Conservation (phyloP, 2,888 invertebrate genomes). For the Drosophila rubida region DNA sequence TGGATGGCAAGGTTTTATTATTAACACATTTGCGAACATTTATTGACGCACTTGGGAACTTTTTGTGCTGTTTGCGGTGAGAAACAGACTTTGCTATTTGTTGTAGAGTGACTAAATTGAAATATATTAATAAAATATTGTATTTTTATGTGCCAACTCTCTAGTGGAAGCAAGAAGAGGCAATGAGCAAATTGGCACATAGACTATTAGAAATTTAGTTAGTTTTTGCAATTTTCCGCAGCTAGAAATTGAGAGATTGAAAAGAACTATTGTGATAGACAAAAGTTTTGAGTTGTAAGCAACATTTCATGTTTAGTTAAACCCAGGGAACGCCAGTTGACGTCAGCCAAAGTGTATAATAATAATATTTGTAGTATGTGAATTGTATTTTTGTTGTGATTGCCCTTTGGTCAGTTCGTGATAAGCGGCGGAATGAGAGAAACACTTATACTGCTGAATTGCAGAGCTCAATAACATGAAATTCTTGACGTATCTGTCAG, state of each 20-base stretch:
- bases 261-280: not conserved
- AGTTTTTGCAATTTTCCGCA: not conserved
- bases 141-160: not conserved
- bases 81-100: slow-evolving; percentile 34
- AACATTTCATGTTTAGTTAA: not conserved
- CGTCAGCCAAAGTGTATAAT: not conserved
- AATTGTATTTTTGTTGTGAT: not conserved
- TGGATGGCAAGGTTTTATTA: slow-evolving; percentile 49
- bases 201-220: too few species aligned
- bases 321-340: not conserved
- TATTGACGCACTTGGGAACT: slow-evolving; percentile 60
- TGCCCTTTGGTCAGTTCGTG: slow-evolving; percentile 20
- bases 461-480: slow-evolving; percentile 16
- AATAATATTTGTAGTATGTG: not conserved
- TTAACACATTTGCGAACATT: slow-evolving; percentile 29
- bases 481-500: slow-evolving; percentile 35
- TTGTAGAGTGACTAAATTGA: slow-evolving; percentile 48
- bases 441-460: slow-evolving; percentile 2
- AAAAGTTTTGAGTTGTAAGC: not conserved
- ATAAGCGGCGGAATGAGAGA: slow-evolving; percentile 42
- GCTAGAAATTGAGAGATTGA: not conserved
- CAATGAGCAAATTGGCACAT: too few species aligned
- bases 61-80: slow-evolving; percentile 23
- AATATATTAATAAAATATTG: slow-evolving; percentile 20
- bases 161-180: not conserved